A percentile compares a stretch with the other conserved stretches of the same genome.
phyloP scores from a whole-genome alignment of 30 jellyfish, hydroid and myxozoan species.

The Turritopsis rubra region DNA sequence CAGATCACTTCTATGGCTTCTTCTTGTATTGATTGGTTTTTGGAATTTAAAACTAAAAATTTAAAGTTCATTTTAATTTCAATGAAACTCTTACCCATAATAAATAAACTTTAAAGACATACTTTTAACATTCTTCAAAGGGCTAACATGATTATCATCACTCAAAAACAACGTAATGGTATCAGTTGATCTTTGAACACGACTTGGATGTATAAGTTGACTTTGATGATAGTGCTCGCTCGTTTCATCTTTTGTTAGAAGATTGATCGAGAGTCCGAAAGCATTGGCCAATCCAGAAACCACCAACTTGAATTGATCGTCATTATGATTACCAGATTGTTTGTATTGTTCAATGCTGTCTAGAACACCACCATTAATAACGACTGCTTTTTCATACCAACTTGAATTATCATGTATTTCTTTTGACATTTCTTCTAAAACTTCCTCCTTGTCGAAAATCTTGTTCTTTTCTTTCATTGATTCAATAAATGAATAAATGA shows the following conservation, averaged over 20 bases:
- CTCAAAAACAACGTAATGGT: neutral
- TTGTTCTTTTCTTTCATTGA: neutral
- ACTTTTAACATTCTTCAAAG: neutral
- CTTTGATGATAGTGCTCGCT: neutral
- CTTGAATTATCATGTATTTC: neutral
- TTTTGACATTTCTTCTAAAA: neutral
- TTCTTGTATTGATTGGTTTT: neutral
- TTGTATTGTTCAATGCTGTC: neutral
- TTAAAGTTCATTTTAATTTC: too few relatives aligned
- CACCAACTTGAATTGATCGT: neutral
- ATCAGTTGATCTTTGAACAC: neutral
- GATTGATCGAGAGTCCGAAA: neutral
- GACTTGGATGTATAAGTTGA: neutral
- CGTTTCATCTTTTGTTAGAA: neutral
- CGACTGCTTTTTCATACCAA: neutral
- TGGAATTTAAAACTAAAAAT: neutral
- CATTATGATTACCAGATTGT: neutral
- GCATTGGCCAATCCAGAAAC: neutral
- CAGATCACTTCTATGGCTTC: neutral
- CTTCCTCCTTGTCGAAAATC: neutral
- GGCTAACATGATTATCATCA: neutral
- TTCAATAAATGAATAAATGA: neutral
- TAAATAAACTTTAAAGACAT: neutral
- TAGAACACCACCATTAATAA: neutral
- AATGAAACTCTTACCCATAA: too few relatives aligned